Evolutionary conservation across 2,113 vertebrate species (phyloP).

Genomic region (Xenopus tropicalis): DNA sequence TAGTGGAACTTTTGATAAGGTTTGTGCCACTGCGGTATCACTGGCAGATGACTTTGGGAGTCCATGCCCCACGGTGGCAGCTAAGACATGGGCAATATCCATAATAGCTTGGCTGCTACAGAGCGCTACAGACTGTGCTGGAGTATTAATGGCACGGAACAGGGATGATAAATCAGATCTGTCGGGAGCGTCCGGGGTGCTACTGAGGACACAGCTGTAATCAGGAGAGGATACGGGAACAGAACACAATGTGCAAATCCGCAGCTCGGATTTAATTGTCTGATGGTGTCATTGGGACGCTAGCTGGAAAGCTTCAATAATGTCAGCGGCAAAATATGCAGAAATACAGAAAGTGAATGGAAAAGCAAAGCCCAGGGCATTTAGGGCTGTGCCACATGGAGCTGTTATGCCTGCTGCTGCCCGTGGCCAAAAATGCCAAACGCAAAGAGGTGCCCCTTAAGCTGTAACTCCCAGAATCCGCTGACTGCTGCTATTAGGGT

Average conservation of each 20-base stretch:
- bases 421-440: too few species aligned
- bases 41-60: too few species aligned
- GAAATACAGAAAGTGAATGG: too few species aligned
- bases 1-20: too few species aligned
- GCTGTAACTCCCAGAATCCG: too few species aligned
- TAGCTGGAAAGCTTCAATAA: not conserved
- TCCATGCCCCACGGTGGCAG: too few species aligned
- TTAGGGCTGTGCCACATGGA: too few species aligned
- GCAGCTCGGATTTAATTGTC: not conserved
- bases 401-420: too few species aligned
- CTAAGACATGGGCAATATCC: not conserved
- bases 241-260: not conserved
- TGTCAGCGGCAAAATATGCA: not conserved
- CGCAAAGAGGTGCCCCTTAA: too few species aligned
- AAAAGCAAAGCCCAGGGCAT: too few species aligned
- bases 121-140: not conserved
- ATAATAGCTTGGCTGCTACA: not conserved
- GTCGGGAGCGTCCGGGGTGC: not conserved
- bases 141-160: not conserved
- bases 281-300: not conserved
- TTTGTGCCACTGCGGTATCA: too few species aligned
- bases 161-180: not conserved
- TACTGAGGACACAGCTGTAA: conserved; percentile 2
- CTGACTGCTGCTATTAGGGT: too few species aligned
- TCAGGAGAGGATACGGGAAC: not conserved